Evolutionary conservation across 2,797 vertebrate genomes (phyloP), one percentile per base, ranked within the genome.

Genomic region (Caiman crocodilus): DNA sequence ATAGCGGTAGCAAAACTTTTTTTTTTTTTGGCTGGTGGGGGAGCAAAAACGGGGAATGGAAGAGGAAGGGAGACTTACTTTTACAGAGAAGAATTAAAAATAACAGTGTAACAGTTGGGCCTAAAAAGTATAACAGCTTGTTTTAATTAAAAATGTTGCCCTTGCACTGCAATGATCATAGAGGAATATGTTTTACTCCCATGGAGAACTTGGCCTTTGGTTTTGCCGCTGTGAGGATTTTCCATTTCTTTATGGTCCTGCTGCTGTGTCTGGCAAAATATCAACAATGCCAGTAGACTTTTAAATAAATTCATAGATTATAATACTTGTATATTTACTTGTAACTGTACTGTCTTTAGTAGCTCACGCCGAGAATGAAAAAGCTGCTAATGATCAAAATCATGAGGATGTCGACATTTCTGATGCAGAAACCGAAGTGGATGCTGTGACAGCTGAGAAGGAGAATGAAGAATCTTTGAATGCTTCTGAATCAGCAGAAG

Each of bases 391-490:
- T 95, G 95, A 90, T 92, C 89, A 97, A 75, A 97, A 96, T 84
- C 97, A 89, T 87, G 67, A 96, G 79, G 89, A 90, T 78, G 95
- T 95, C 69, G 96, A 88, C 81, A 94, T 94, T 92, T 97, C 96
- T 71, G 98, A 98, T 69, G 90, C 94, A 73, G 98, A 98, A 59
- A 96, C 97, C 83, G 98, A 98, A 69, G 97, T 97, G 58, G 97
- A 97, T 93, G 79, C 93, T 79, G 97, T 96, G 76, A 94, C 4
- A 1, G 96, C 97, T 79, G 98, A 99, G 96, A 99, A 99, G 25
- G 98, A 99, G 94, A 99, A 99, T 18, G 98, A 98, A 58, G 97
- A 97, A 23, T 94, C 98, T 84, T 93, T 96, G 79, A 96, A 93
- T 28, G 14, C 92, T 64, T 83, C 96, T 81, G 96, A 89, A 88